A percentile compares a stretch with the other conserved stretches of the same genome.
phyloP scores from a whole-genome alignment of 2,113 vertebrate genomes.

The Osmerus eperlanus region DNA sequence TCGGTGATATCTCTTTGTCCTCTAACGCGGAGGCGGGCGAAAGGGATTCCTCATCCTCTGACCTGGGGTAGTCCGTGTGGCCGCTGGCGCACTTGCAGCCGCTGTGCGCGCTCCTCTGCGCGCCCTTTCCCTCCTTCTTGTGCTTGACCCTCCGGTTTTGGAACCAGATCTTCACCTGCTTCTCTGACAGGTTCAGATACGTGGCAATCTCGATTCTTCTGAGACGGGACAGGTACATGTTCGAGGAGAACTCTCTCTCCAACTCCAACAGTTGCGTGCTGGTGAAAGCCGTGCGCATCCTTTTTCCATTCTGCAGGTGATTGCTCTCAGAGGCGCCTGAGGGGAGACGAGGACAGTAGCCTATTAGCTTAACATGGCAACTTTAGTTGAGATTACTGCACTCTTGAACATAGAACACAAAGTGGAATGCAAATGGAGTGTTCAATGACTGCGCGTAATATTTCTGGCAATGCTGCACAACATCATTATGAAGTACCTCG shows the following conservation, averaged over 20 bases:
- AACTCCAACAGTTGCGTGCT: conserved; percentile 97
- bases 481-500: not conserved
- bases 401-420: too few species aligned
- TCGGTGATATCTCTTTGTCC: conserved; percentile 87
- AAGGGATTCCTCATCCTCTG: conserved; percentile 93
- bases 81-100: conserved; percentile 85
- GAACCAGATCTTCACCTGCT: conserved; percentile 99
- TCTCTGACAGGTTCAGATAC: conserved; percentile 95
- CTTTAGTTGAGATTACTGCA: too few species aligned
- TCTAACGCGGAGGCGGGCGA: conserved; percentile 87
- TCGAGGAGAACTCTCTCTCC: conserved; percentile 95
- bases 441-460: conserved; percentile 20
- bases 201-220: conserved; percentile 97
- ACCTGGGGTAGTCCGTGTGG: conserved; percentile 86
- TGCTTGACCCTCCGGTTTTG: conserved; percentile 98
- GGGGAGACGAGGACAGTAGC: conserved; percentile 10
- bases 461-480: not conserved
- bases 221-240: conserved; percentile 97
- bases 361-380: not conserved
- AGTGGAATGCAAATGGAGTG: not conserved
- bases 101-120: conserved; percentile 81
- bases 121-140: conserved; percentile 96
- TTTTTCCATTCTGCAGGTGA: conserved; percentile 90
- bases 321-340: conserved; percentile 80
- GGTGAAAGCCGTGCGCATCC: conserved; percentile 98